Conservation (phyloP, 2,888 invertebrate species). For the Coelinius sp. region DNA sequence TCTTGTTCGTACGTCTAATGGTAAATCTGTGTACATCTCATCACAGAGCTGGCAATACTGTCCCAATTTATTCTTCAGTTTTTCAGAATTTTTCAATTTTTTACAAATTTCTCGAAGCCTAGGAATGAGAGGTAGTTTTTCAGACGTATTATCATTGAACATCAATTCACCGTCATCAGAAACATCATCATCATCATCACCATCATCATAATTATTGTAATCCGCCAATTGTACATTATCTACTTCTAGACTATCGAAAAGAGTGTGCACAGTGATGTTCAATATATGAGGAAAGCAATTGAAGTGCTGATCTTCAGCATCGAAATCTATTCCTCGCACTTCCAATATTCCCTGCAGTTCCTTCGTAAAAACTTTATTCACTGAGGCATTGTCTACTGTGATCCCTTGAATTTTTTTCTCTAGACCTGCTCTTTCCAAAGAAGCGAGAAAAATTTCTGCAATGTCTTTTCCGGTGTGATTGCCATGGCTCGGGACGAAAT, state of each 20-base stretch:
- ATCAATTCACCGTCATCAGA: not conserved
- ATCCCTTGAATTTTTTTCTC: constrained; percentile 38
- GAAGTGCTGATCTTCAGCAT: constrained; percentile 32
- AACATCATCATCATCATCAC: constrained; percentile 1
- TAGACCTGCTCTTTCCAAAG: constrained; percentile 20
- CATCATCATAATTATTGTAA: not conserved
- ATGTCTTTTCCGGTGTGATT: constrained; percentile 44
- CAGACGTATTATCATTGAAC: not conserved
- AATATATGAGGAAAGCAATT: constrained; percentile 35
- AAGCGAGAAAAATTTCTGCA: constrained; percentile 32
- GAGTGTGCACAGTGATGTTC: constrained; percentile 34
- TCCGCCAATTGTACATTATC: not conserved
- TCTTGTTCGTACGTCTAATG: constrained; percentile 34
- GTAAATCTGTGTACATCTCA: constrained; percentile 1
- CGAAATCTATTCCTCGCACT: not conserved
- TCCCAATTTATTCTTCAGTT: constrained; percentile 19
- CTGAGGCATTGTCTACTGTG: constrained; percentile 40
- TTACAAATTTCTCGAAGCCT: constrained; percentile 12
- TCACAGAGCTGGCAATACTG: constrained; percentile 13
- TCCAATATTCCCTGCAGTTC: constrained; percentile 26
- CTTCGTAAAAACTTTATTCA: constrained; percentile 38
- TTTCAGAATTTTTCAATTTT: constrained; percentile 33
- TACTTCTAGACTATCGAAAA: constrained; percentile 15
- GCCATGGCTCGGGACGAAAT: constrained; percentile 44
- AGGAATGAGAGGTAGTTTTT: not conserved